phyloP scores from a whole-genome alignment of 37 sponge, comb jelly and placozoan species.

The Corticium candelabrum region DNA sequence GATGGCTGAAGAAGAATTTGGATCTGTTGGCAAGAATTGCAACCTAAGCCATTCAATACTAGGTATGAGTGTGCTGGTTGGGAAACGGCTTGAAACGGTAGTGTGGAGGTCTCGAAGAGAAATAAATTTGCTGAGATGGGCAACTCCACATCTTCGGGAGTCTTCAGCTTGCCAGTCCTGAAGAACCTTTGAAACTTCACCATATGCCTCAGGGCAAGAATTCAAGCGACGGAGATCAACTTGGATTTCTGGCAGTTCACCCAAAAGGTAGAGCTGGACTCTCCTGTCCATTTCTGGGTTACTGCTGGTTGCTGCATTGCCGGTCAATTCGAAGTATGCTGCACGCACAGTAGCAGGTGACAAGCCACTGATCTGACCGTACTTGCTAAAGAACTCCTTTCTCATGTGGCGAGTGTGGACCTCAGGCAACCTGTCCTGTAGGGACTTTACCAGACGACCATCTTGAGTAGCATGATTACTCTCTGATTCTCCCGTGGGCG shows the following conservation, averaged over 20 bases:
- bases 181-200: not conserved
- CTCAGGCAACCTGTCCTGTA: not conserved
- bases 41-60: not conserved
- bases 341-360: not conserved
- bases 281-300: constrained; percentile 12
- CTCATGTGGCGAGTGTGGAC: constrained; percentile 6
- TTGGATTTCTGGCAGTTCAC: constrained; percentile 8
- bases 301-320: constrained; percentile 1
- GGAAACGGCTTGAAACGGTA: not conserved
- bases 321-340: not conserved
- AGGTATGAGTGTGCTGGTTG: not conserved
- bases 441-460: not conserved
- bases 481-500: not conserved
- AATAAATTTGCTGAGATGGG: not conserved
- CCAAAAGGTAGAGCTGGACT: not conserved
- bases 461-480: not conserved
- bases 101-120: not conserved
- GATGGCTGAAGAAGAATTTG: not conserved
- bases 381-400: not conserved
- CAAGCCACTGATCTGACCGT: not conserved
- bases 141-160: constrained; percentile 7
- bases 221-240: constrained; percentile 7
- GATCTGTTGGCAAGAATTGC: not conserved
- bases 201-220: not conserved
- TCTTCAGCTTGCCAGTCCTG: constrained; percentile 6